These are phyloP conservation scores for Tenebrosternarchus preto DNA, from an alignment of 2,113 vertebrate genomes.

Conservation along the genomic window DNA sequence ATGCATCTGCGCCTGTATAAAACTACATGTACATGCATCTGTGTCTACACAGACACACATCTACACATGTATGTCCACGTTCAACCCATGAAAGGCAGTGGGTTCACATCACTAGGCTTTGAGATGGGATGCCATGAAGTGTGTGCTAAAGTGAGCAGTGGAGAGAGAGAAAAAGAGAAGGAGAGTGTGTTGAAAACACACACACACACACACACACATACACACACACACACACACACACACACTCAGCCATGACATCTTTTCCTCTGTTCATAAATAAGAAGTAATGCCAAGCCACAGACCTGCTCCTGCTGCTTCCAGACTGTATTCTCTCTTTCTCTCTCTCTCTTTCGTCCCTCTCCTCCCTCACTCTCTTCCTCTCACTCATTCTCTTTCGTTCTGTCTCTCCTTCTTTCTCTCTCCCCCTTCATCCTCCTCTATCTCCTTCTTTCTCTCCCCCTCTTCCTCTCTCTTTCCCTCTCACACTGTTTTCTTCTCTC, in stretches of 20 bases:
- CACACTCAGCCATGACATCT: conserved; percentile 64
- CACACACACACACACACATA: too few species aligned
- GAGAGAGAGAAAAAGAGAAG: background rate
- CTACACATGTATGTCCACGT: too few species aligned
- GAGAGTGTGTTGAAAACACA: conserved; percentile 32
- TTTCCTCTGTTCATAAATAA: conserved; percentile 67
- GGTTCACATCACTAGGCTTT: too few species aligned
- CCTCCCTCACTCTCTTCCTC: conserved; percentile 11
- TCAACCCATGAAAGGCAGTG: too few species aligned
- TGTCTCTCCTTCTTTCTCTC: too few species aligned
- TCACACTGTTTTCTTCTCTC: background rate
- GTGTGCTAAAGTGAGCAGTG: background rate
- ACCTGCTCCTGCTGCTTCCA: conserved; percentile 54
- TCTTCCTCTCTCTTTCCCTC: conserved; percentile 13
- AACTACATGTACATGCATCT: too few species aligned
- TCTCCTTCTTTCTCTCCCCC: conserved; percentile 52
- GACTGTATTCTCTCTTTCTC: conserved; percentile 63
- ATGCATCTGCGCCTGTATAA: too few species aligned
- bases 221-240: conserved; percentile 69
- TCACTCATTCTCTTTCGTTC: background rate
- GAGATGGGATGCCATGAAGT: too few species aligned
- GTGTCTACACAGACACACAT: too few species aligned
- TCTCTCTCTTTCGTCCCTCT: background rate
- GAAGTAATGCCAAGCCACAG: conserved; percentile 43
- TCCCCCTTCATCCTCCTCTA: too few species aligned